phyloP scores from a whole-genome alignment of 2,113 vertebrate genomes.

The Otus sunia region DNA sequence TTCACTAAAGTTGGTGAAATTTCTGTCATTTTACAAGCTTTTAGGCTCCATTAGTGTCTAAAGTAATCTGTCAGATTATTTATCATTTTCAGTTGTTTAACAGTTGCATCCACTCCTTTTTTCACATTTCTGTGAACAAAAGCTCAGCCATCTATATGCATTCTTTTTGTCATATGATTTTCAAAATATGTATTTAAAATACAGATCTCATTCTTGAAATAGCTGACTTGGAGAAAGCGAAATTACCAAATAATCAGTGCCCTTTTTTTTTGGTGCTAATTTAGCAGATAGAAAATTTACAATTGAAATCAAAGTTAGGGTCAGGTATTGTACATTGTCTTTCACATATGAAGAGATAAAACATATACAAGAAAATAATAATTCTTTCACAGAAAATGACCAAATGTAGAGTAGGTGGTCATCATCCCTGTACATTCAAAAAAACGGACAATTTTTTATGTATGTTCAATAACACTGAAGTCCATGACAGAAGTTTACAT shows the following conservation, averaged over 20 bases:
- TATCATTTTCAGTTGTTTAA: constrained; percentile 60
- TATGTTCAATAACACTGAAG: neutral
- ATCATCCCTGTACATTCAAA: neutral
- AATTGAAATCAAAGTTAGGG: neutral
- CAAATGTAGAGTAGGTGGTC: neutral
- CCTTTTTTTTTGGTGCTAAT: neutral
- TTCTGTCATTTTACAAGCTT: constrained; percentile 66
- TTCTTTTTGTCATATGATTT: neutral
- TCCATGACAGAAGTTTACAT: neutral
- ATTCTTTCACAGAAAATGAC: neutral
- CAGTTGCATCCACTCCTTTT: constrained; percentile 21
- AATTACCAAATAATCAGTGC: neutral
- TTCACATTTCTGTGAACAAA: neutral
- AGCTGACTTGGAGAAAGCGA: neutral
- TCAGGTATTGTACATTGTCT: neutral
- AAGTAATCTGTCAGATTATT: constrained; percentile 53
- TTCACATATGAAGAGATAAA: neutral
- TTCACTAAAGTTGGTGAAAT: constrained; percentile 47
- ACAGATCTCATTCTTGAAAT: neutral
- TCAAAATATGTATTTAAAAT: neutral
- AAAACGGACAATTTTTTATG: neutral
- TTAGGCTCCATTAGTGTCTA: constrained; percentile 63
- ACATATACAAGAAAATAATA: neutral
- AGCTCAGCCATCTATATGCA: neutral
- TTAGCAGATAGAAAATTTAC: neutral